Conservation (phyloP, 2,797 vertebrate species). For the Urocyon cinereoargenteus region DNA sequence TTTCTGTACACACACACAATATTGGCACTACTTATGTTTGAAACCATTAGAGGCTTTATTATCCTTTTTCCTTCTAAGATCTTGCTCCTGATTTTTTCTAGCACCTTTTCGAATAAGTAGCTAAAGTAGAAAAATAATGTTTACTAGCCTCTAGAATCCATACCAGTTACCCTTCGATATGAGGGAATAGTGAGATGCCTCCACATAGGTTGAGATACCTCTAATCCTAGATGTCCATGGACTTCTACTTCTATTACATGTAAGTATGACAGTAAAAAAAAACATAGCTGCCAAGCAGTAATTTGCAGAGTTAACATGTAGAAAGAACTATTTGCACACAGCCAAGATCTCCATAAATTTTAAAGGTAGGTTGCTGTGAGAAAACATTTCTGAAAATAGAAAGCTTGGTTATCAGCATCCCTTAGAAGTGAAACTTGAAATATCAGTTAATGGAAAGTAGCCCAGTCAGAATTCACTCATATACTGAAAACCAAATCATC, state of each 20-base stretch:
- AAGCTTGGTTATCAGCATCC: not conserved
- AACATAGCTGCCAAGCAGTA: not conserved
- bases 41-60: not conserved
- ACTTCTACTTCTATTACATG: not conserved
- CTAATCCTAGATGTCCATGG: not conserved
- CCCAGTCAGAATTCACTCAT: not conserved
- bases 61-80: not conserved
- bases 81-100: not conserved
- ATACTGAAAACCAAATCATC: conserved; percentile 12
- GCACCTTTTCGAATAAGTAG: not conserved
- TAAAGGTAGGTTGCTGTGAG: not conserved
- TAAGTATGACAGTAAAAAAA: not conserved
- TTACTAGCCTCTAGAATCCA: not conserved
- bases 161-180: not conserved
- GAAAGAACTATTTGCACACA: not conserved
- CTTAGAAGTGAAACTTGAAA: conserved; percentile 40
- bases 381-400: conserved; percentile 50
- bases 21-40: not conserved
- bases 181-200: not conserved
- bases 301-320: not conserved
- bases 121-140: not conserved
- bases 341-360: not conserved
- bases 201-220: not conserved
- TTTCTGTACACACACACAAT: not conserved
- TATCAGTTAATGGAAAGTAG: not conserved